Conservation (phyloP, 2,113 vertebrate genomes). For the Hemiscyllium ocellatum region DNA sequence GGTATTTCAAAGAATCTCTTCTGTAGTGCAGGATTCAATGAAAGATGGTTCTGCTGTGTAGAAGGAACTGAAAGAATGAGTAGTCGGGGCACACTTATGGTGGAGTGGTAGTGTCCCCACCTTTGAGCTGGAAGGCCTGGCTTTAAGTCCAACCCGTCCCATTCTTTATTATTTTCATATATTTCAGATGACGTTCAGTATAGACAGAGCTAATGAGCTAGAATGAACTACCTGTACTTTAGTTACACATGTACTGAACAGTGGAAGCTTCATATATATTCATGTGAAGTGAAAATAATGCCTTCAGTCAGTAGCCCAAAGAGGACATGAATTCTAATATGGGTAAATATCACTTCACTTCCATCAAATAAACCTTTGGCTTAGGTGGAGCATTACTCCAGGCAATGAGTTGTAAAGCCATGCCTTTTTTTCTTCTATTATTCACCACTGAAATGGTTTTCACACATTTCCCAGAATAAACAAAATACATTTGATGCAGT, state of each 20-base stretch:
- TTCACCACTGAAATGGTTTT: not conserved
- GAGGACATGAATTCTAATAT: slow-evolving; percentile 23
- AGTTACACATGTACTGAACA: slow-evolving; percentile 12
- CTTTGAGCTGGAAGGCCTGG: too few species aligned
- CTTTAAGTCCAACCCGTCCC: too few species aligned
- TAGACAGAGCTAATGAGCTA: slow-evolving; percentile 28
- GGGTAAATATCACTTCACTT: slow-evolving; percentile 10
- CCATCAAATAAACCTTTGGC: not conserved
- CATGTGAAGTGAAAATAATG: slow-evolving; percentile 23
- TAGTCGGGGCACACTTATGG: too few species aligned
- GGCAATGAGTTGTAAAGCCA: not conserved
- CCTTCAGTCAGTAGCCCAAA: slow-evolving; percentile 24
- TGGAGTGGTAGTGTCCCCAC: too few species aligned
- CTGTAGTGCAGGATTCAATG: too few species aligned
- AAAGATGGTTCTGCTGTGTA: too few species aligned
- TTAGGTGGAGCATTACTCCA: not conserved
- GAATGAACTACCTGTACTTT: slow-evolving; percentile 8
- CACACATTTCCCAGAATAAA: not conserved
- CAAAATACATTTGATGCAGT: not conserved
- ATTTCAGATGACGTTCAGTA: not conserved
- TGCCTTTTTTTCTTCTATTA: not conserved
- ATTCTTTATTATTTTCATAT: not conserved
- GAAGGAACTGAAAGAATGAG: too few species aligned
- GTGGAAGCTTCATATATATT: slow-evolving; percentile 22
- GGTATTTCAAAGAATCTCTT: too few species aligned